Base-by-base conservation (phyloP, 92 coral and sea anemone genomes). In the Montipora capitata region DNA sequence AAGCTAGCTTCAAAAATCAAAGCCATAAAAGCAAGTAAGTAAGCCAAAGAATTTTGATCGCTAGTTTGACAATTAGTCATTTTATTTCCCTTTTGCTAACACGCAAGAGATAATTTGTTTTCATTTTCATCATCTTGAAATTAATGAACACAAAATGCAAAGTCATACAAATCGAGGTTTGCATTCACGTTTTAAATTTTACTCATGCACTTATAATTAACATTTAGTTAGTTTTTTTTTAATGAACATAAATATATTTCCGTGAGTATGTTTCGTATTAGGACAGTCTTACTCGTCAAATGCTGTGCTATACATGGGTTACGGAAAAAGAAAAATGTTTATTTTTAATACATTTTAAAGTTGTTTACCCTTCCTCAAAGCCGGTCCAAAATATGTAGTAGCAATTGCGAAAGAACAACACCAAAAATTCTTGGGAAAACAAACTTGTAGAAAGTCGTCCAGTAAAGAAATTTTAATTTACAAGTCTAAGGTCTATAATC, bases 1-100 rank as follows among this genome's bases (percentile, higher is more conserved):
- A 98, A 98, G 86, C 52, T 96, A 8, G 92, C 88, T 43, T 81
- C 94, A 63, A 98, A 98, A 79, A 83, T 98, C 67, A 94, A 93
- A 57, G 85, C 98, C 13, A 79, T 95, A 16, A 98, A 94, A 89
- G 79, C 96, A 78, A 98, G 99, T 98, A 85, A 98, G 99, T 94
- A 13, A 72, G 11, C 65, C 18, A 45, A n/a, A 15, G 56, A 54
- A 66, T 45, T 65, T 80, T 67, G 15, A 17, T 38, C 10, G 13
- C 48, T 4, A 17, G 68, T 16, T 16, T 7, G n/a, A 67, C 4
- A 40, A 51, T 35, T 51, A 66, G 40, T 45, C 9, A 73, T 73
- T 45, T 45, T 27, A 73, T 45, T 73, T 45, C 77, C 40, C 59
- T 73, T 7, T 73, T 73, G 77, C 59, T 73, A 3, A 72, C 6